Percentiles rank a stretch among this genome's conserved stretches.
Evolutionary conservation across 2,113 vertebrate species (phyloP).

Genomic region (Glaucomys volans): DNA sequence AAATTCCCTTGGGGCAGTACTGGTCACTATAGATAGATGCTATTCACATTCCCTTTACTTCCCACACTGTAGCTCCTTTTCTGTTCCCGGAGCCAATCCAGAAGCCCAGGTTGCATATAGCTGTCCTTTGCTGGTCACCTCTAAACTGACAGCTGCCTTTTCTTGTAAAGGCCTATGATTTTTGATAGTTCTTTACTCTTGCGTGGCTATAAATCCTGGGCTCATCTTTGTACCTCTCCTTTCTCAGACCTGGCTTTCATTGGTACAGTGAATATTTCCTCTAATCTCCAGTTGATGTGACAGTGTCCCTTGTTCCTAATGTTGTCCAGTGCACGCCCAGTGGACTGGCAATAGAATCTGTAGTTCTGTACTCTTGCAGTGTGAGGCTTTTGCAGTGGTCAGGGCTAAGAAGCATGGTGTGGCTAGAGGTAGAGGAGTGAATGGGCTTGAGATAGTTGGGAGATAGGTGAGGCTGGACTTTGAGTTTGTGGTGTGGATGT

Average conservation of each 20-base stretch:
- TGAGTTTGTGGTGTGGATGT: background rate
- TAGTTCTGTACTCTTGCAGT: too few species aligned
- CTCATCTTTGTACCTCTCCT: background rate
- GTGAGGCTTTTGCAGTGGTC: background rate
- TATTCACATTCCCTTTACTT: too few species aligned
- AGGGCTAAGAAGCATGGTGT: background rate
- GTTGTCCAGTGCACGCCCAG: background rate
- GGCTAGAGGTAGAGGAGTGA: background rate
- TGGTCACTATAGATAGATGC: too few species aligned
- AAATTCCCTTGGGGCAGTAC: rapidly evolving
- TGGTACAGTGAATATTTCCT: rapidly evolving
- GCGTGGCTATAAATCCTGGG: background rate
- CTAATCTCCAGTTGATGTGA: background rate
- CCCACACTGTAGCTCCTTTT: background rate
- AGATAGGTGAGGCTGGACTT: too few species aligned
- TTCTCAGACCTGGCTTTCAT: rapidly evolving
- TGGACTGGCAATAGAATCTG: background rate
- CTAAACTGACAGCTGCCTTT: background rate
- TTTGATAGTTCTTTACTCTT: background rate
- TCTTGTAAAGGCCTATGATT: background rate
- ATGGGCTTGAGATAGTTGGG: background rate
- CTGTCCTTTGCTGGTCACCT: too few species aligned
- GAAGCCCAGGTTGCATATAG: background rate
- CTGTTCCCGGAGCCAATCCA: background rate
- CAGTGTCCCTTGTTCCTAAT: background rate